Evolutionary conservation across 2,113 vertebrate genomes (phyloP).

Genomic region (Oreotrochilus melanogaster): DNA sequence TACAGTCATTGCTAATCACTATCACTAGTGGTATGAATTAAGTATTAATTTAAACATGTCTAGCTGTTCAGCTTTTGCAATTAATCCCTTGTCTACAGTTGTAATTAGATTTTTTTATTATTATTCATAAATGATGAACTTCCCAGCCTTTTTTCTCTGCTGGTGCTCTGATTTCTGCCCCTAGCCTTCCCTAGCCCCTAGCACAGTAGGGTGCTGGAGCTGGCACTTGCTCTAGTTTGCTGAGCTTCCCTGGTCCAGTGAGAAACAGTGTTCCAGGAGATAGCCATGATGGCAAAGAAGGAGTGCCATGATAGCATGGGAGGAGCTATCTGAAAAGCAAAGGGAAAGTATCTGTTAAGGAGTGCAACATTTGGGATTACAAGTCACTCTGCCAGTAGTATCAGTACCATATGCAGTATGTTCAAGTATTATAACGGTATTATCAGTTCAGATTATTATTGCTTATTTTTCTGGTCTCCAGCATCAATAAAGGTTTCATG

Average conservation of each 20-base stretch:
- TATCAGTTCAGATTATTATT: not conserved
- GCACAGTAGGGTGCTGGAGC: not conserved
- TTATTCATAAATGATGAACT: not conserved
- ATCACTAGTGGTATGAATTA: not conserved
- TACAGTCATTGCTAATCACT: not conserved
- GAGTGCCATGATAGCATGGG: fast-evolving
- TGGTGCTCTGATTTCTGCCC: not conserved
- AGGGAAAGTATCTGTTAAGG: not conserved
- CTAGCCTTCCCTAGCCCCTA: not conserved
- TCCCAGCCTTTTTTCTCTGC: not conserved
- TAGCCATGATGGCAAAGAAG: not conserved
- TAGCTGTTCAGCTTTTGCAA: not conserved
- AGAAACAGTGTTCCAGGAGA: not conserved
- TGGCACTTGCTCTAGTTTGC: not conserved
- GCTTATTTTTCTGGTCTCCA: not conserved
- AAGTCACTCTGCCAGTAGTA: not conserved
- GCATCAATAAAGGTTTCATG: not conserved
- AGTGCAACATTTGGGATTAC: not conserved
- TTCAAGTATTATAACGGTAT: not conserved
- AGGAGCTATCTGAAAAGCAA: not conserved
- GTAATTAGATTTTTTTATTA: not conserved
- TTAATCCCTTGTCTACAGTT: not conserved
- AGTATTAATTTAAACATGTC: not conserved
- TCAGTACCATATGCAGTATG: not conserved
- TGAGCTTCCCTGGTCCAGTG: not conserved